Evolutionary conservation across 2,888 invertebrate species (phyloP), one percentile per base, ranked within the genome.

Genomic region (Clanis bilineata): DNA sequence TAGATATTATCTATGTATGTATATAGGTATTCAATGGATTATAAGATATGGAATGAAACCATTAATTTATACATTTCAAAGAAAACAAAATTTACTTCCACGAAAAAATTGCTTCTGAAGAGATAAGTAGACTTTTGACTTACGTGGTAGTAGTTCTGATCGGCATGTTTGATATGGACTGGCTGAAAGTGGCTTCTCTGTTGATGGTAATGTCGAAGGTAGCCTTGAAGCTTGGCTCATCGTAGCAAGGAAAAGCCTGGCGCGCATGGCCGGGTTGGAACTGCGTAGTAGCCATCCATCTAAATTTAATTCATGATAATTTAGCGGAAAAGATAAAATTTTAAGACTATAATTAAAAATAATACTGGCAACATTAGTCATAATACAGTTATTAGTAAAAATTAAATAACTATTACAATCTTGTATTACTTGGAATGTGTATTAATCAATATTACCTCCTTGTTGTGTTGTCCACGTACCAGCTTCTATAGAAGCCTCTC

Each of bases 191-290:
- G 0, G 67, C 60, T 18, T 93, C 92, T 68, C 95, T 93, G 4
- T 93, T 91, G 56, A 97, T 93, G 58, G 93, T 94, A 23, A 98
- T 93, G 6, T 93, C 93, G 67, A 97, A 97, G 4, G 88, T 94
- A 0, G 97, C 96, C 79, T 97, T 97, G 76, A 96, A 95, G 15
- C 93, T 93, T 1, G 97, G 97, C 68, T 97, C 97, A 74, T 98
- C 98, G 74, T 97, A 96, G 80, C 97, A 97, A 5, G 97, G 97
- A 78, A 97, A 97, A 0, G 96, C 97, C 73, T 95, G 93, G 43
- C 97, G 93, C 0, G 97, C 97, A 72, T 96, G 95, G 0, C 95
- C 95, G 0, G 96, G 94, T 64, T 97, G 95, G 76, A 97, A 96
- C 74, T 97, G 97, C 0, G 97, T 97, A 5, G 95, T 94, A 0